Conservation (phyloP, 2,888 invertebrate genomes). For the Palloptera scutellata region DNA sequence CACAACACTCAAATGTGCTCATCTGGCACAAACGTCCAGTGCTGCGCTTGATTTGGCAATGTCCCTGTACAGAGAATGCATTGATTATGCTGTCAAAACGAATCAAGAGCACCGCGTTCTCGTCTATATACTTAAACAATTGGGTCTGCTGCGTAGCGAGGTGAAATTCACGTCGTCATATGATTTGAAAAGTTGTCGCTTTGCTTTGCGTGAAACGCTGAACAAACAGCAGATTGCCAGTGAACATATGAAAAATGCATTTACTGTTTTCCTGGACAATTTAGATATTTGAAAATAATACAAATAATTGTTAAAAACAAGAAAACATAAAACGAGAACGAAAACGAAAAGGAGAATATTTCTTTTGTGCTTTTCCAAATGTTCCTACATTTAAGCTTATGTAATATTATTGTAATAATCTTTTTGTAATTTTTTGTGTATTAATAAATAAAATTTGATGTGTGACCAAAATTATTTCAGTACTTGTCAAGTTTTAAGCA, state of each 20-base stretch:
- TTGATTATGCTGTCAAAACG: slow-evolving; percentile 58
- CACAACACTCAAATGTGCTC: slow-evolving; percentile 61
- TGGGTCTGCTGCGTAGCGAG: slow-evolving; percentile 59
- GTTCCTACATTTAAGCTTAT: too few relatives aligned
- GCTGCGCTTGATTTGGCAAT: slow-evolving; percentile 57
- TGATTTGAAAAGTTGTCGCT: slow-evolving; percentile 58
- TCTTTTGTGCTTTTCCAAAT: too few relatives aligned
- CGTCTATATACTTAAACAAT: slow-evolving; percentile 61
- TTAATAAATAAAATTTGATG: too few relatives aligned
- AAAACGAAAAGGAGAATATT: too few relatives aligned
- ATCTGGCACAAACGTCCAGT: slow-evolving; percentile 54
- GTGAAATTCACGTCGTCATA: slow-evolving; percentile 57
- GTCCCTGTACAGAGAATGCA: slow-evolving; percentile 55
- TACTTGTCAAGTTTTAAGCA: too few relatives aligned
- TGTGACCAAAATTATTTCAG: too few relatives aligned
- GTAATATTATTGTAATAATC: too few relatives aligned
- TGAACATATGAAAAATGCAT: slow-evolving; percentile 55
- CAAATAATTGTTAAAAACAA: too few relatives aligned
- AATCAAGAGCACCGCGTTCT: slow-evolving; percentile 59
- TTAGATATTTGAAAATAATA: slow-evolving; percentile 44
- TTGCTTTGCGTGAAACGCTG: slow-evolving; percentile 56
- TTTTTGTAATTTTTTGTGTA: too few relatives aligned
- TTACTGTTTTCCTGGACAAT: slow-evolving; percentile 56
- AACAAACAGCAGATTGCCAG: slow-evolving; percentile 51
- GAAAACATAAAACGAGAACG: too few relatives aligned